phyloP scores from a whole-genome alignment of 2,113 vertebrate genomes.

The Oreocharis arfaki region DNA sequence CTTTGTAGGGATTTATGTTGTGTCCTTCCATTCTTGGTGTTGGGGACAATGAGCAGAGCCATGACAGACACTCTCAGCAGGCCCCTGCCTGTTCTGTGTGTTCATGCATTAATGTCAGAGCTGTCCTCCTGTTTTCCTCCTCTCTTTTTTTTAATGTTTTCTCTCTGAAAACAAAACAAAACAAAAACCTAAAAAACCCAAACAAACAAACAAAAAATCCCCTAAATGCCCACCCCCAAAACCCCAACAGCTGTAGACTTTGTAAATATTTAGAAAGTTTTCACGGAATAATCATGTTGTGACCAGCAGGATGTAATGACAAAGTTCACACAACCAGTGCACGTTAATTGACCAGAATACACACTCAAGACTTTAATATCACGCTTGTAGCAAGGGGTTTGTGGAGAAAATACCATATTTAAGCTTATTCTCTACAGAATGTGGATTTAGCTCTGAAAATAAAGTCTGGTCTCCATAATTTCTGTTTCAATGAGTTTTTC shows the following conservation, averaged over 20 bases:
- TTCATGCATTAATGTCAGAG: neutral
- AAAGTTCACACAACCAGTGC: neutral
- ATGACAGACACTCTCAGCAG: neutral
- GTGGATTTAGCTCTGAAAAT: neutral
- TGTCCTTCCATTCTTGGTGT: neutral
- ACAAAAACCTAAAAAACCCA: too few species aligned
- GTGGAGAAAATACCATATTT: neutral
- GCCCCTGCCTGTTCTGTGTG: neutral
- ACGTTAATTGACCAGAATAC: neutral
- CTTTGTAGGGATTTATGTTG: constrained; percentile 36
- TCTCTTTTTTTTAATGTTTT: neutral
- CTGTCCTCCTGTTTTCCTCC: neutral
- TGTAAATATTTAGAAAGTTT: neutral
- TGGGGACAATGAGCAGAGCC: constrained; percentile 48
- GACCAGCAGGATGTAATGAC: neutral
- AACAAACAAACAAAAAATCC: neutral
- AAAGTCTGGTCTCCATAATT: neutral
- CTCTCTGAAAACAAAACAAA: neutral
- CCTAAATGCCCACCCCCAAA: neutral
- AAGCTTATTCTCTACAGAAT: neutral
- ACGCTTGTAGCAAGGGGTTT: neutral
- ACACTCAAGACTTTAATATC: neutral
- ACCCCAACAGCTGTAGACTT: neutral
- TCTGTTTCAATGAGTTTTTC: neutral
- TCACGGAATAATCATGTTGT: neutral